Evolutionary conservation across 2,113 vertebrate species (phyloP), one percentile per base, ranked within the genome.

Genomic region (Potamarius usumacintae): DNA sequence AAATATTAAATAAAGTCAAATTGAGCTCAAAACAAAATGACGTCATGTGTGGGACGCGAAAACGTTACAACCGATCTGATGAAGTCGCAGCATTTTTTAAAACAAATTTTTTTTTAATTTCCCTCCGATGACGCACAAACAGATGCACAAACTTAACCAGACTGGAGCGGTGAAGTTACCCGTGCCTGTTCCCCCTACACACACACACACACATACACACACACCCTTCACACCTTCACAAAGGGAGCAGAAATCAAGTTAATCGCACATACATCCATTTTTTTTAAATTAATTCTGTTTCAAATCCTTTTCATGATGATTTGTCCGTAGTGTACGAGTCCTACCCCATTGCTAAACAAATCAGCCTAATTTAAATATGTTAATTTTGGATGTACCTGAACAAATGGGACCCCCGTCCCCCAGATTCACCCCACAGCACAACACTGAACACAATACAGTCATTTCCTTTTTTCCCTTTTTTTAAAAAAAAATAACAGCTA

Each of bases 341-440:
- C 93, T 94, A 94, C 94, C 94, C 94, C 94, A 91, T 92, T 91
- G 92, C 88, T 90, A 85, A 34, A 74, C 67, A 25, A 84, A 57
- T 65, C 65, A 7, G 87, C 88, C 90, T 88, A 91, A 88, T 89
- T 87, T 86, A 90, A 90, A 89, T 89, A 89, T 83, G 92, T 89
- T 87, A 79, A 92, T 77, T 55, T 48, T 86, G 53, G 62, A 58
- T 65, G 34, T 82, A 89, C 82, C 93, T 94, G 92, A 94, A 92
- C 92, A 95, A 93, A 94, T 90, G 93, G 91, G 92, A 92, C 92
- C 94, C 95, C 88, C 92, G 90, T 93, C 83, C 92, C 92, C 93
- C 92, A 92, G 87, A 95, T 92, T 92, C 91, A 92, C 91, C 93
- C 93, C 92, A 91, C 93, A 91, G 92, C 92, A 95, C 94, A 93